Evolutionary conservation across 1,140 invertebrate species (phyloP), one percentile per base, ranked within the genome.

Genomic region (Campoletis sonorensis): DNA sequence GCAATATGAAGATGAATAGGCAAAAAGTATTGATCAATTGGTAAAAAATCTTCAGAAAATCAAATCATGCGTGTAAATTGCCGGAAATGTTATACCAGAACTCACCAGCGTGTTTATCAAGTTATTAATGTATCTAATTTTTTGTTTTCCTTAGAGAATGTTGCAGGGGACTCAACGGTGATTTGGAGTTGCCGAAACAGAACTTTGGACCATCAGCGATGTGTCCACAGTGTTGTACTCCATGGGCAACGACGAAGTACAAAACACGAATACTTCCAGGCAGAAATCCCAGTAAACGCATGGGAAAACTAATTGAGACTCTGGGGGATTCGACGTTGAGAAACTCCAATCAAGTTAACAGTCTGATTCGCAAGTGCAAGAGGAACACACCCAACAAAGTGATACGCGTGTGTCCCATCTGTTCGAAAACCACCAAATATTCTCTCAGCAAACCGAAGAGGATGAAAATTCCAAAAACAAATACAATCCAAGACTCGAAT

Each of bases 171-270:
- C 30, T 86, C 0, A 27, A 64, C 18, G 37, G 81, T 16, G 27
- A 37, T 4, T 18, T 86, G 4, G 82, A 86, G 49, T 70, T 89
- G 67, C 85, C 89, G n/a, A 83, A 88, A 45, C 72, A 87, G 81
- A 80, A 82, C 81, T 91, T 91, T 86, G 87, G 87, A 1, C 76
- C 84, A 0, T 84, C 83, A 18, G 78, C 79, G 4, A 89, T 91
- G 86, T 92, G 91, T 80, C 80, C 80, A n/a, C 78, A 89, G 81
- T 92, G 91, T 73, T 90, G 90, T 67, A 82, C 86, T 27, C 80
- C 90, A 37, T 92, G 90, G 90, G 84, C 33, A 13, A 85, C 86
- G 26, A 78, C 83, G 33, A 81, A 88, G 82, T 70, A 84, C 77
- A 86, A 80, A 72, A 81, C 87, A 64, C 86, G 87, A 78, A 81